Evolutionary conservation across 2,888 invertebrate genomes (phyloP), one percentile per base, ranked within the genome.

Genomic region (Pandemis heparana): DNA sequence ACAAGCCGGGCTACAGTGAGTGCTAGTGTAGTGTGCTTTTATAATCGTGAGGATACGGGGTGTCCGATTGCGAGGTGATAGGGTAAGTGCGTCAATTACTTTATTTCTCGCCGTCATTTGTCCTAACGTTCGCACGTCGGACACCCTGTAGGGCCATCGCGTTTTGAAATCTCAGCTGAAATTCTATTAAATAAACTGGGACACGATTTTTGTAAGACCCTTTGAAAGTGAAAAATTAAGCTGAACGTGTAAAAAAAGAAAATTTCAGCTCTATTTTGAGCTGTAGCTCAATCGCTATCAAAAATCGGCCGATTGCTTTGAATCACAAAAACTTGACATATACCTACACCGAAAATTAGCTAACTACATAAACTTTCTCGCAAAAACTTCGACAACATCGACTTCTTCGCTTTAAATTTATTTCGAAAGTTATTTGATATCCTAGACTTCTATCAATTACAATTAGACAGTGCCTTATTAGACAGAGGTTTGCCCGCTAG

Each of bases 1-100:
- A 93, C 93, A 88, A 87, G 87, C 87, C 89, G 74, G 92, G 92
- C 79, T 94, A 94, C 91, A 93, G 94, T 94, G 94, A 94, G 94
- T 94, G 92, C 79, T 85, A 82, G 87, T 87, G 87, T 74, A 74
- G 79, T 80, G 80, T 77, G 75, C 76, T 75, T 74, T 68, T 65
- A 56, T 48, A 62, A 56, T 66, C 69, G 68, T 51, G 80, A 69
- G 80, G 80, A 77, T 83, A 78, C 82, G 77, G 78, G 80, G 77
- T 80, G 77, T 75, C 77, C 76, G 53, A 32, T 66, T 51, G 60
- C 56, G 14, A 18, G 46, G 41, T 46, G 46, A 59, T 10, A 46
- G 62, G 68, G 73, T 73, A 63, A 63, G 73, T 73, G 63, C 59
- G 59, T 71, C 38, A 53, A 14, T n/a, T 18, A 16, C 43, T 64